These are phyloP conservation scores for Cerceris ruficornis DNA, from an alignment of 2,888 invertebrate species.

Conservation along the genomic window DNA sequence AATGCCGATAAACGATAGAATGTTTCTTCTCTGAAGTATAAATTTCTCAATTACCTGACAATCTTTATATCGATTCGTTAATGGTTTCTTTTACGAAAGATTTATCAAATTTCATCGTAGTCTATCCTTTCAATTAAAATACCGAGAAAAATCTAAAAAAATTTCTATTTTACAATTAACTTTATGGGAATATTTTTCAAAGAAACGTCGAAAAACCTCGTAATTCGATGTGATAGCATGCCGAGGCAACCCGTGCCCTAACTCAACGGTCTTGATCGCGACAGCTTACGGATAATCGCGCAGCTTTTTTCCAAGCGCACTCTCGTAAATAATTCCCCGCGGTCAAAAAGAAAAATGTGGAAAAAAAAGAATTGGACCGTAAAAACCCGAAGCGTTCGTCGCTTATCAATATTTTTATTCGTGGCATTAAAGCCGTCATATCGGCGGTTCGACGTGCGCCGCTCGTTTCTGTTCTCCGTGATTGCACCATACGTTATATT, in stretches of 20 bases:
- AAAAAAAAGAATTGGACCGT: constrained; percentile 9
- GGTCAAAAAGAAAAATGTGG: neutral
- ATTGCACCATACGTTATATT: constrained; percentile 48
- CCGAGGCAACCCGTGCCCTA: constrained; percentile 13
- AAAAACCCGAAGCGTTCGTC: constrained; percentile 1
- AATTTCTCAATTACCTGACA: no score
- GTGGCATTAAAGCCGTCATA: constrained; percentile 13
- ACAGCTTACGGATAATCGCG: constrained; percentile 3
- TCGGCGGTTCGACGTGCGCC: constrained; percentile 6
- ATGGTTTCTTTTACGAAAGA: no score
- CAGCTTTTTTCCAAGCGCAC: constrained; percentile 14
- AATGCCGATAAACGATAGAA: no score
- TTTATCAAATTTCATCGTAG: no score
- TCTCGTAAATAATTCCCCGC: constrained; percentile 23
- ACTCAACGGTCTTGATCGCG: constrained; percentile 26
- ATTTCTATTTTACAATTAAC: no score
- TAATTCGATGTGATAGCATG: constrained; percentile 22
- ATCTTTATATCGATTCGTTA: no score
- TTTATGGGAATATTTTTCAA: neutral
- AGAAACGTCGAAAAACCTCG: neutral
- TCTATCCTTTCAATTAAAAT: no score
- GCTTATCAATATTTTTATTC: constrained; percentile 35
- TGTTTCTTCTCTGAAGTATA: no score
- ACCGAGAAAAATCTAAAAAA: no score
- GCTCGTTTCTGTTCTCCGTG: constrained; percentile 6